Evolutionary conservation across 2,113 vertebrate genomes (phyloP).

Genomic region (Ctenomys sociabilis): DNA sequence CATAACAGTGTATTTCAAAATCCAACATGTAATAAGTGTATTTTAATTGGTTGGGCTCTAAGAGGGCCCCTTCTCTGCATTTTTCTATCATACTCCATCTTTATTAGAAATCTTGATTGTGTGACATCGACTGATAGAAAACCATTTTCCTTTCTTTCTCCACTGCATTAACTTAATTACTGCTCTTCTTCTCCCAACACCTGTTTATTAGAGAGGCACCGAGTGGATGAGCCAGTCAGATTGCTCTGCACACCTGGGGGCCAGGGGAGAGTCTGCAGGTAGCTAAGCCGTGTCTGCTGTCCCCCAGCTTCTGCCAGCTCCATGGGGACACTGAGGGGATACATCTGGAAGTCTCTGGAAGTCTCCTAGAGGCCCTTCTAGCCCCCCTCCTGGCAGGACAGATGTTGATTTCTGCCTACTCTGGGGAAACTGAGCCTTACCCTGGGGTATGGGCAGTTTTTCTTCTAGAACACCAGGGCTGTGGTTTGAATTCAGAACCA

Average conservation of each 20-base stretch:
- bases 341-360: too few relatives aligned
- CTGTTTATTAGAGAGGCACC: constrained; percentile 82
- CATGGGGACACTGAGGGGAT: fast-evolving
- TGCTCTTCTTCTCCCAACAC: constrained; percentile 80
- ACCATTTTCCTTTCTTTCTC: constrained; percentile 83
- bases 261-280: constrained; percentile 62
- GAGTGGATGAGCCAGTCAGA: constrained; percentile 77
- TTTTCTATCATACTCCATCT: constrained; percentile 78
- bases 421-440: fast-evolving
- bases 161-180: constrained; percentile 85
- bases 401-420: fast-evolving
- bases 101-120: constrained; percentile 80
- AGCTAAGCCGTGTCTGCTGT: background rate
- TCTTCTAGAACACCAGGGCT: background rate
- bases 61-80: constrained; percentile 68
- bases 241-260: constrained; percentile 78
- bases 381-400: background rate
- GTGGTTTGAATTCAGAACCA: background rate
- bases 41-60: constrained; percentile 69
- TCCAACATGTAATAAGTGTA: background rate
- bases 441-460: background rate
- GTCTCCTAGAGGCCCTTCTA: background rate
- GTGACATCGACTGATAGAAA: constrained; percentile 82
- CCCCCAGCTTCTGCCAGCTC: background rate
- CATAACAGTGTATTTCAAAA: background rate